Evolutionary conservation across 1,140 invertebrate genomes (phyloP).

Genomic region (Limonius californicus): DNA sequence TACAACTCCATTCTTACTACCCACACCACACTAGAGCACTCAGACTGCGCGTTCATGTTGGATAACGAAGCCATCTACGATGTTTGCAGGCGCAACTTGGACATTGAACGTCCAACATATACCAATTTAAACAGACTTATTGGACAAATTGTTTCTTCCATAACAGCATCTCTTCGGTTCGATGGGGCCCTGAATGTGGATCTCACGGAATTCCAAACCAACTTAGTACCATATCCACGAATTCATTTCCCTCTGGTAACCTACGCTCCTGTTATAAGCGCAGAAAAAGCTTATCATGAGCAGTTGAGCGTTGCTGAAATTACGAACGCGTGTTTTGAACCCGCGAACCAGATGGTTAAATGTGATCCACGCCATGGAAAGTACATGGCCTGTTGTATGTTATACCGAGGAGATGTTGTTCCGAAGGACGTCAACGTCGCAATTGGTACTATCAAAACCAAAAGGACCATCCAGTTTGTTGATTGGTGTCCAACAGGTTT

Average conservation of each 20-base stretch:
- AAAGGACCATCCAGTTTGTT: constrained; percentile 59
- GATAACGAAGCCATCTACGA: constrained; percentile 88
- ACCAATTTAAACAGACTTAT: constrained; percentile 75
- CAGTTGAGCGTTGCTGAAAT: constrained; percentile 69
- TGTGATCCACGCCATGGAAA: constrained; percentile 75
- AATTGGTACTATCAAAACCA: constrained; percentile 74
- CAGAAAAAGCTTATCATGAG: constrained; percentile 64
- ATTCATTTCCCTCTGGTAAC: constrained; percentile 65
- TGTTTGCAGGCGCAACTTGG: constrained; percentile 83
- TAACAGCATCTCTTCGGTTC: constrained; percentile 70
- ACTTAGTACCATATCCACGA: constrained; percentile 75
- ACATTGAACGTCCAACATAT: constrained; percentile 74
- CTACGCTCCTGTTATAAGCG: constrained; percentile 82
- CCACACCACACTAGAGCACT: constrained; percentile 67
- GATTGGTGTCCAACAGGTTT: constrained; percentile 65
- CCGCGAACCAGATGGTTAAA: constrained; percentile 85
- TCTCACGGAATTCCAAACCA: constrained; percentile 85
- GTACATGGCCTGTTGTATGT: constrained; percentile 75
- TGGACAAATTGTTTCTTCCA: constrained; percentile 63
- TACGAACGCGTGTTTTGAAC: constrained; percentile 77
- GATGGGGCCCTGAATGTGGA: constrained; percentile 75
- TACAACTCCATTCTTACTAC: constrained; percentile 72
- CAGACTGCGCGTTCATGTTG: constrained; percentile 83
- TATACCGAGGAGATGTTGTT: constrained; percentile 73
- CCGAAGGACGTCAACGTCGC: constrained; percentile 78